phyloP scores from a whole-genome alignment of 2,113 vertebrate species.

The Panthera uncia region DNA sequence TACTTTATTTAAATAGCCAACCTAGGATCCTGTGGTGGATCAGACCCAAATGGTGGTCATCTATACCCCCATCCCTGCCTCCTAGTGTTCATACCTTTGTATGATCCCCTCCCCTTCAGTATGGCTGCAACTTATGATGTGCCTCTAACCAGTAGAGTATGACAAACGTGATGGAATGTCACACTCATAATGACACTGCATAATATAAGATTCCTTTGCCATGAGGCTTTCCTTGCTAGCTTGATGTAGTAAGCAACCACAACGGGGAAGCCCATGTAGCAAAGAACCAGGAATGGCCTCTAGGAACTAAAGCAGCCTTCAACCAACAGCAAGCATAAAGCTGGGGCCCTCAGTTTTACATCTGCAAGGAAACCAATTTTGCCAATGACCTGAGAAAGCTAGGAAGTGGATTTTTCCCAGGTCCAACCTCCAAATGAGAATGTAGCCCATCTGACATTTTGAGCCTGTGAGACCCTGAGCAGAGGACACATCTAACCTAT shows the following conservation, averaged over 20 bases:
- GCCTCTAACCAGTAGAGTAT: background rate
- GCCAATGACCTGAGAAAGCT: background rate
- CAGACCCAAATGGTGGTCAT: background rate
- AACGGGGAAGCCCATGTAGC: background rate
- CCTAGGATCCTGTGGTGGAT: background rate
- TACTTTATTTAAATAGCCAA: background rate
- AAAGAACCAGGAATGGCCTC: background rate
- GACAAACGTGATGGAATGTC: background rate
- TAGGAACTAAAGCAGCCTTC: background rate
- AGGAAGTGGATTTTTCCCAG: background rate
- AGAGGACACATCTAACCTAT: background rate
- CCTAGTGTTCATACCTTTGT: background rate
- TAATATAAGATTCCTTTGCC: background rate
- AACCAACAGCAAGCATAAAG: background rate
- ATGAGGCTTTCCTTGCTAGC: background rate
- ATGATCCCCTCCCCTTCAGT: background rate
- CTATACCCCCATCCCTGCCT: background rate
- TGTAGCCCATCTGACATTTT: background rate
- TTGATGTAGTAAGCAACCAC: background rate
- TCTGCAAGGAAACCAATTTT: background rate
- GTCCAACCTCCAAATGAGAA: background rate
- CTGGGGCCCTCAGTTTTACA: background rate
- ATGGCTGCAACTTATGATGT: background rate
- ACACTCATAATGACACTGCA: background rate
- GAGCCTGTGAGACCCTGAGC: background rate